These are phyloP conservation scores for Phoeniculus purpureus DNA, from an alignment of 2,797 vertebrate species.

Conservation along the genomic window DNA sequence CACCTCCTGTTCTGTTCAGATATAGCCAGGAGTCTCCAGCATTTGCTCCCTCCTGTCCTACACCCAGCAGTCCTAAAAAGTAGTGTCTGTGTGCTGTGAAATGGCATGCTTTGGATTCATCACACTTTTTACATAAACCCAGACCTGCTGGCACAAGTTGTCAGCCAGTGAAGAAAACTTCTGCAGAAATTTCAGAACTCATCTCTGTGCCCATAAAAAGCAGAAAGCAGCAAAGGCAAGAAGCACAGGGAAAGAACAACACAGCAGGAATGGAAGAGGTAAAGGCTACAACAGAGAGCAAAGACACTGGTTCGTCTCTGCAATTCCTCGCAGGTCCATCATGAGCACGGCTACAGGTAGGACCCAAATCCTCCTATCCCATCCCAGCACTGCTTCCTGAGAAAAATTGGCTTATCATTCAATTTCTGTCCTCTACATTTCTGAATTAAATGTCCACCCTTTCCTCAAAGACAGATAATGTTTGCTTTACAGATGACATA, in stretches of 20 bases:
- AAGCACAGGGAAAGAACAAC: background rate
- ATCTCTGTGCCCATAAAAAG: background rate
- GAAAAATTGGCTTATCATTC: background rate
- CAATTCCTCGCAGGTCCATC: background rate
- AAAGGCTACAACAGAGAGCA: background rate
- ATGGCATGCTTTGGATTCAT: background rate
- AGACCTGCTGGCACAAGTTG: background rate
- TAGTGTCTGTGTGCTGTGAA: background rate
- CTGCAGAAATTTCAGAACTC: background rate
- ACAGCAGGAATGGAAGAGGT: background rate
- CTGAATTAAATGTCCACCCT: background rate
- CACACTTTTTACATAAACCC: background rate
- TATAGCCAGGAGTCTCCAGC: background rate
- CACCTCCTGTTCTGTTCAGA: background rate
- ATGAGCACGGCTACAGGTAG: background rate
- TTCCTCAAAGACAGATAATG: background rate
- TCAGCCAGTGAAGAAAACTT: background rate
- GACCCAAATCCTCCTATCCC: background rate
- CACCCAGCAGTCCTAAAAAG: background rate
- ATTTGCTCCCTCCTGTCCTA: accelerated
- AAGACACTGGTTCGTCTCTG: background rate
- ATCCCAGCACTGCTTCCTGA: background rate
- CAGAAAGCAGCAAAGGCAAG: background rate
- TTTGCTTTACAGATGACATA: background rate
- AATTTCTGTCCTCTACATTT: background rate